Percentiles rank a stretch among this genome's conserved stretches.
Evolutionary conservation across 2,113 vertebrate species (phyloP).

Genomic region (Motacilla alba): DNA sequence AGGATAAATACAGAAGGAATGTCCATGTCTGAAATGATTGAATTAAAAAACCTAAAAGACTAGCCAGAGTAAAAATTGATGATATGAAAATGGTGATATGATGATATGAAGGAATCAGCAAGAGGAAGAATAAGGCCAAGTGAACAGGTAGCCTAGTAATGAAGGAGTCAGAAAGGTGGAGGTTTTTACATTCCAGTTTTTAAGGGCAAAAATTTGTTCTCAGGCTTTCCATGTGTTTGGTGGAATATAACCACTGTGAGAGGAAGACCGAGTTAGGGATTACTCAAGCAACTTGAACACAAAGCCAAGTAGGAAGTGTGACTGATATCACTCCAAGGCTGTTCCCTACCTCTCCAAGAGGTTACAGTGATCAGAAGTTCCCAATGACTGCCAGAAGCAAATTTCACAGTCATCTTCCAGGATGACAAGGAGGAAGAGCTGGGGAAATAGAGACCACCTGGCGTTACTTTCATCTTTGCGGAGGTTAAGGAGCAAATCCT

Average conservation of each 20-base stretch:
- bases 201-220: background rate
- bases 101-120: background rate
- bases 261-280: background rate
- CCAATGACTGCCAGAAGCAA: background rate
- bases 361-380: background rate
- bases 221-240: background rate
- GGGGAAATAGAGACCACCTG: background rate
- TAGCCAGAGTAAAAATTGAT: background rate
- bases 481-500: background rate
- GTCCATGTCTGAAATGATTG: background rate
- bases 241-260: background rate
- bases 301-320: background rate
- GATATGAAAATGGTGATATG: background rate
- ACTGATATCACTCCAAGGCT: background rate
- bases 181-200: background rate
- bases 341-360: background rate
- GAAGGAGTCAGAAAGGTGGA: background rate
- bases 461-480: background rate
- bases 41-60: background rate
- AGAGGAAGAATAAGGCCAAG: background rate
- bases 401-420: background rate
- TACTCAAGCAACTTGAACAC: background rate
- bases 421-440: background rate
- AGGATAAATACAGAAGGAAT: background rate
- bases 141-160: background rate